Evolutionary conservation across 2,888 invertebrate species (phyloP).

Genomic region (Mimachlamys varia): DNA sequence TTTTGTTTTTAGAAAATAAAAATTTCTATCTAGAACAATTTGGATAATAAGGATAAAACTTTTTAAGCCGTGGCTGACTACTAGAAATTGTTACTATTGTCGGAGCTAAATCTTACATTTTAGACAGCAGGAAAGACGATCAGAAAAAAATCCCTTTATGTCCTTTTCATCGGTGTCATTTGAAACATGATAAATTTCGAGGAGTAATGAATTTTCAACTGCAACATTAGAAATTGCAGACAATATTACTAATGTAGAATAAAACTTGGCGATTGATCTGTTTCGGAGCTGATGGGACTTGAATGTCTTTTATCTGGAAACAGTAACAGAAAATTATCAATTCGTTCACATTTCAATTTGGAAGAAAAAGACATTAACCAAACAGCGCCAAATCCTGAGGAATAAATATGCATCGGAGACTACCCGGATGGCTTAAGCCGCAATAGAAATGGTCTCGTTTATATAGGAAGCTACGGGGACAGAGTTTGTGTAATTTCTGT

Average conservation of each 20-base stretch:
- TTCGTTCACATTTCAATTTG: conserved; percentile 8
- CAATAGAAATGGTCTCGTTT: not conserved
- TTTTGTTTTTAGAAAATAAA: no score
- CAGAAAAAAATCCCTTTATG: not conserved
- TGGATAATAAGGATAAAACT: no score
- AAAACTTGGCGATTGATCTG: not conserved
- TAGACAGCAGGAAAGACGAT: no score
- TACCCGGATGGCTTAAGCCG: not conserved
- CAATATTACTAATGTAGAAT: not conserved
- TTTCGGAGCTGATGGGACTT: not conserved
- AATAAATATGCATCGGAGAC: not conserved
- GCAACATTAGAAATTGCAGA: not conserved
- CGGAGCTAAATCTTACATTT: no score
- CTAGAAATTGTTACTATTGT: no score
- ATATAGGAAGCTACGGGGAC: not conserved
- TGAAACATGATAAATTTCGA: not conserved
- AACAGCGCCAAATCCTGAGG: not conserved
- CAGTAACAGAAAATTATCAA: not conserved
- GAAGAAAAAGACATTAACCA: conserved; percentile 28
- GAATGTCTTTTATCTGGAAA: not conserved
- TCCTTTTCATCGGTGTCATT: not conserved
- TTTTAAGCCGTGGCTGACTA: no score
- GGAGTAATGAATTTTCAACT: not conserved
- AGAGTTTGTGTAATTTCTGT: not conserved
- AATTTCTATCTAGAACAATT: no score